A percentile compares a stretch with the other conserved stretches of the same genome.
Conservation (phyloP, 2,113 vertebrate genomes). For the Prionailurus bengalensis region DNA sequence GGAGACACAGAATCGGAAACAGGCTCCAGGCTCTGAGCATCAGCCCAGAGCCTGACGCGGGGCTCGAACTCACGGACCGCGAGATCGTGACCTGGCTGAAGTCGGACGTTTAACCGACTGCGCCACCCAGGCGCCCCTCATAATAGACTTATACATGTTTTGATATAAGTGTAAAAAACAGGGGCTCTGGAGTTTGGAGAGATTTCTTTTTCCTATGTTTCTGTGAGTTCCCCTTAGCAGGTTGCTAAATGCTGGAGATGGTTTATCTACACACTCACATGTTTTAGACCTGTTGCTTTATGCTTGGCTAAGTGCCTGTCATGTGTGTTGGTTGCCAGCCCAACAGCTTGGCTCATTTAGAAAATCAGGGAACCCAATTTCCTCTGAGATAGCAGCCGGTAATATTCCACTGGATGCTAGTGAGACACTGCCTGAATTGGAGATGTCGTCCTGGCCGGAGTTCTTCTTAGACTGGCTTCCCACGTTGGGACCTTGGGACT, state of each 20-base stretch:
- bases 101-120: no score
- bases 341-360: constrained; percentile 68
- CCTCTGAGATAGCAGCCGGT: constrained; percentile 71
- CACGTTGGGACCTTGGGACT: background rate
- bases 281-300: constrained; percentile 77
- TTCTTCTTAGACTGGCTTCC: background rate
- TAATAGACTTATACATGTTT: background rate
- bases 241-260: constrained; percentile 36
- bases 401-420: constrained; percentile 78
- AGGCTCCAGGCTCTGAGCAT: no score
- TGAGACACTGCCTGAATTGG: background rate
- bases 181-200: background rate
- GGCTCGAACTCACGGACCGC: no score
- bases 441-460: background rate
- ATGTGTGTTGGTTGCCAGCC: constrained; percentile 77
- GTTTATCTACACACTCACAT: constrained; percentile 60
- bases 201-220: constrained; percentile 10
- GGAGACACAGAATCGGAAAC: no score
- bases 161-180: background rate
- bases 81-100: no score
- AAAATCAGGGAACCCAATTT: constrained; percentile 68
- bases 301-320: constrained; percentile 82
- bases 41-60: no score
- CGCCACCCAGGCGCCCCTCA: background rate
- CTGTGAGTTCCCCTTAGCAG: constrained; percentile 4